Base-by-base conservation (phyloP, 2,888 invertebrate species). In the Harpalus rufipes region DNA sequence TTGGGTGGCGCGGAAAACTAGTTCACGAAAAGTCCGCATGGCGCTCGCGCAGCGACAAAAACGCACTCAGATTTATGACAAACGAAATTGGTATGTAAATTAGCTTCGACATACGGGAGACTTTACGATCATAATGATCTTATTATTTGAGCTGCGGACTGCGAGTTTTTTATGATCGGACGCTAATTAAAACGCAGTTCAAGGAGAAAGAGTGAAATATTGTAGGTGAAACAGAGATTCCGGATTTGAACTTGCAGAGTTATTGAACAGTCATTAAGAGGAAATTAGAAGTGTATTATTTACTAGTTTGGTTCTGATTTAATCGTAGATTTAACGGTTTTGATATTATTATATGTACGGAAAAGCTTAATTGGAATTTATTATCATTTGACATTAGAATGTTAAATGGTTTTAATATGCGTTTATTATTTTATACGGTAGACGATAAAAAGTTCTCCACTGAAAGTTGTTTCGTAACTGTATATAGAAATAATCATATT, bases 1-100 rank as follows among this genome's bases (percentile, higher is more conserved):
- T 68, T 82, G 82, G 82, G 82, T 82, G 82, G 82, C 58, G 44
- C 39, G 25, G 16, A 81, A 82, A 82, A 82, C 72, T 74, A 74
- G 68, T 68, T 68, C 68, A 68, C 68, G 68, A 68, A 68, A 68
- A 68, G 32, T 7, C 68, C 44, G 44, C 44, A 74, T 14, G 18
- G 72, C 51, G 72, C 72, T 44, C 41, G 41, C 7, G 68, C 44
- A 74, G 44, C 72, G 6, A 39, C 41, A 74, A 74, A 74, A 74
- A 74, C 72, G 72, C 44, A 74, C 63, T 14, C 32, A 76, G 44
- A 83, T 83, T 83, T 83, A 83, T 83, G 74, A 83, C 76, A 83
- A 83, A 76, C 76, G 18, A 83, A 76, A 83, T 83, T 83, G 83
- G 74, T 83, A 83, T 83, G 83, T 74, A 83, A 83, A 83, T 83